Evolutionary conservation across 2,797 vertebrate genomes (phyloP), one percentile per base, ranked within the genome.

Genomic region (Pempheris klunzingeri): DNA sequence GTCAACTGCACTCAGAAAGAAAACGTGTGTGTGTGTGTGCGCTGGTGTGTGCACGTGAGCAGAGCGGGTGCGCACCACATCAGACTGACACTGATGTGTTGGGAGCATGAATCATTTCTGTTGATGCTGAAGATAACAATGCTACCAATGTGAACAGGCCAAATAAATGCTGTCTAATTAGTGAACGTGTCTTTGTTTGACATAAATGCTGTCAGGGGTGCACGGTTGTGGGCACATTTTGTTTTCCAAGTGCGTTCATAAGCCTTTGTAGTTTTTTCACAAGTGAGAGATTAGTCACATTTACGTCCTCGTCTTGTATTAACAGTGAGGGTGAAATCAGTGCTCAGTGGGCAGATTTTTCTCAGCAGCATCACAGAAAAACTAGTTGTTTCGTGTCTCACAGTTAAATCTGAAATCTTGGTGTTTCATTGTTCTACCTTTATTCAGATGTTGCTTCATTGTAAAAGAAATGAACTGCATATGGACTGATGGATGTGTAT

Each of bases 31-130:
- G 64, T 53, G 65, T 46, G 62, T 47, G 6, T 28, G 18, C 5
- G 20, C 41, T 30, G 62, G 52, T 61, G 22, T 63, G n/a, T 41
- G 50, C 54, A 26, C 71, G 50, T 76, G 70, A 80, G 50, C 1
- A 0, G 55, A 80, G 59, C 49, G 13, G 60, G 18, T 64, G 73
- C 71, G 58, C 36, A 61, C 78, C 81, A 67, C 74, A 64, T 78
- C 59, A 80, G 73, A 58, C 67, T 82, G 74, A 18, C 59, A 69
- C 82, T 61, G 70, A 81, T 60, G 53, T 62, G 69, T 75, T 74
- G 68, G 68, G 72, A 82, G 74, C 28, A 71, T 90, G 87, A 90
- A 82, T 92, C 81, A 86, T 77, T 66, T 66, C 72, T 81, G 78
- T 73, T 41, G 66, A 77, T 73, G 79, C 75, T 58, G 72, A 71